Evolutionary conservation across 2,797 vertebrate species (phyloP).

Genomic region (Oreochromis grahami): DNA sequence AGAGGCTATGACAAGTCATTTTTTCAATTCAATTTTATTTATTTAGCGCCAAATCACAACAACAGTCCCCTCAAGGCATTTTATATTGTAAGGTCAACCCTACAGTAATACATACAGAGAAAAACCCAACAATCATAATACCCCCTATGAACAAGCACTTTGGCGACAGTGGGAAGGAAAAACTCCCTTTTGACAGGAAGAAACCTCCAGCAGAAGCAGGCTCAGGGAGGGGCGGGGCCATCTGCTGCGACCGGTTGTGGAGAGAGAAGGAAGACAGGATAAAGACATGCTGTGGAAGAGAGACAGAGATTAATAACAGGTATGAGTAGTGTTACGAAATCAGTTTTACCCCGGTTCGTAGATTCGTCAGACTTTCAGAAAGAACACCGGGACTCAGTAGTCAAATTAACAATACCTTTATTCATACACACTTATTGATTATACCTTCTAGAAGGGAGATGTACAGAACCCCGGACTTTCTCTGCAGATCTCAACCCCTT

Average conservation of each 20-base stretch:
- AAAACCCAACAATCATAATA: background rate
- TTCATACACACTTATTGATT: too few relatives aligned
- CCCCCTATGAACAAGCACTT: background rate
- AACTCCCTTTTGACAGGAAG: background rate
- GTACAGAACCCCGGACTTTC: too few relatives aligned
- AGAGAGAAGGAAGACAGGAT: background rate
- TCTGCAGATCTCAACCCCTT: too few relatives aligned
- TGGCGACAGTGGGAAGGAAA: background rate
- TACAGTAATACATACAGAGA: too few relatives aligned
- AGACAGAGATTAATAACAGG: fast-evolving
- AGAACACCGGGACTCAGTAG: too few relatives aligned
- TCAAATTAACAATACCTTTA: too few relatives aligned
- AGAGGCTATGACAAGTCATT: background rate
- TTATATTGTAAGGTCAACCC: background rate
- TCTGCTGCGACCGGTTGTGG: fast-evolving
- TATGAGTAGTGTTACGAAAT: too few relatives aligned
- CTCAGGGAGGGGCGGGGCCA: background rate
- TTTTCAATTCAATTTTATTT: background rate
- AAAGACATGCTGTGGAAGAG: fast-evolving
- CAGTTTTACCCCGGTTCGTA: too few relatives aligned
- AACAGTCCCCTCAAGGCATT: fast-evolving
- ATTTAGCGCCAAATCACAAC: background rate
- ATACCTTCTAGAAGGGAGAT: too few relatives aligned
- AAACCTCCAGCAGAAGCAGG: fast-evolving
- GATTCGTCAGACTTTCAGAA: too few relatives aligned